These are phyloP conservation scores for Caenorhabditis latens DNA, from an alignment of 1,140 invertebrate species.

Conservation along the genomic window DNA sequence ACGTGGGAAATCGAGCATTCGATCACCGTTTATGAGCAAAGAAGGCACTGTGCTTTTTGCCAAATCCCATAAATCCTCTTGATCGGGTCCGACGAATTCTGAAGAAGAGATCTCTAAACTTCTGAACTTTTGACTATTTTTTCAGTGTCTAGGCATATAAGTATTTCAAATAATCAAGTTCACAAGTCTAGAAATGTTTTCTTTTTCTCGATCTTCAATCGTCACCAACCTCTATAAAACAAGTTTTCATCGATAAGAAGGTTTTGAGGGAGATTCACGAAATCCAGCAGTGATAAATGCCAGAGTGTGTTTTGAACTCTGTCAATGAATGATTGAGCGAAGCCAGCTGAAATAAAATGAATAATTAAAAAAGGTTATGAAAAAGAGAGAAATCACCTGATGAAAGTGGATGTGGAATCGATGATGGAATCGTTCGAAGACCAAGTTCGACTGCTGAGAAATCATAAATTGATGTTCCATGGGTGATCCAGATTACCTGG, in stretches of 20 bases:
- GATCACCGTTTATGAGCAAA: constrained; percentile 75
- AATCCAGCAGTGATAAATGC: constrained; percentile 74
- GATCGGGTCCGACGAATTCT: background rate
- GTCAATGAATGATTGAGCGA: constrained; percentile 68
- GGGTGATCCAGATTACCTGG: constrained; percentile 76
- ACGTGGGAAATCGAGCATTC: constrained; percentile 76
- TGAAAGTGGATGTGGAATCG: constrained; percentile 76
- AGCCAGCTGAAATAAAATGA: constrained; percentile 53
- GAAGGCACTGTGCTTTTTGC: constrained; percentile 68
- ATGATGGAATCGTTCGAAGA: constrained; percentile 73
- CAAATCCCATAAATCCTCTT: constrained; percentile 73
- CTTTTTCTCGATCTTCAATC: background rate
- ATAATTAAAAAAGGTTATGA: background rate
- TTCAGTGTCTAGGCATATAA: background rate
- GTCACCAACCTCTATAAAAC: constrained; percentile 66
- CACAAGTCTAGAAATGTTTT: background rate
- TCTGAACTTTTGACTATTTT: background rate
- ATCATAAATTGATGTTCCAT: constrained; percentile 77
- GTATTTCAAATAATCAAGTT: too few species aligned
- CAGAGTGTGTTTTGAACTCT: constrained; percentile 73
- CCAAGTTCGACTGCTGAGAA: constrained; percentile 72
- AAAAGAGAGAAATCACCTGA: constrained; percentile 66
- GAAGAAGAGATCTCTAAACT: constrained; percentile 24
- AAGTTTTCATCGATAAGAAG: constrained; percentile 74
- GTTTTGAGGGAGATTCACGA: constrained; percentile 76